Percentiles rank a stretch among this genome's conserved stretches.
phyloP scores from a whole-genome alignment of 1,140 invertebrate genomes.

The Nomia melanderi region DNA sequence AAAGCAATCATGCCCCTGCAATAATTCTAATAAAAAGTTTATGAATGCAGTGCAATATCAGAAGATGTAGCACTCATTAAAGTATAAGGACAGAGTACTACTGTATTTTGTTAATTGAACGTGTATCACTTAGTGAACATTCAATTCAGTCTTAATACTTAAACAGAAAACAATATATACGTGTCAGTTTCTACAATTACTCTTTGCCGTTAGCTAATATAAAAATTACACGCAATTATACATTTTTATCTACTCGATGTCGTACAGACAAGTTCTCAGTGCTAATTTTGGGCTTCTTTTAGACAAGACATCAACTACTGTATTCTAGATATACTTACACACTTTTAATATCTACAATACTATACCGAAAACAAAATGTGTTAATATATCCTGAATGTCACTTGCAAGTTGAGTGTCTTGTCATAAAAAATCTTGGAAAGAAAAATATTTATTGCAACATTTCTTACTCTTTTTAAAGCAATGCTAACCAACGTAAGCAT shows the following conservation, averaged over 20 bases:
- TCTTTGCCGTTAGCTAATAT: background rate
- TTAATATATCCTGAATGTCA: background rate
- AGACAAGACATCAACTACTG: background rate
- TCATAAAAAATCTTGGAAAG: background rate
- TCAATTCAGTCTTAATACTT: slow-evolving; percentile 53
- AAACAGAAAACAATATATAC: slow-evolving; percentile 21
- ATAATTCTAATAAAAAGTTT: too few relatives aligned
- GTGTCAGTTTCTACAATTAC: slow-evolving; percentile 7
- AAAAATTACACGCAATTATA: slow-evolving; percentile 14
- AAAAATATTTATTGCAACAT: background rate
- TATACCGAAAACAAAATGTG: background rate
- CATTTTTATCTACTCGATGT: background rate
- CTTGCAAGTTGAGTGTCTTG: background rate
- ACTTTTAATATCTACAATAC: background rate
- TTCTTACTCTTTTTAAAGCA: background rate
- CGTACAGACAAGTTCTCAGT: background rate
- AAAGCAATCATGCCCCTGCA: too few relatives aligned
- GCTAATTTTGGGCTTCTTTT: background rate
- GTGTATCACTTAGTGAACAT: background rate
- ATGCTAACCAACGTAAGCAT: background rate
- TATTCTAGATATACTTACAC: background rate
- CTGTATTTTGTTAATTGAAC: background rate
- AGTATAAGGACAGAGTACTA: too few relatives aligned
- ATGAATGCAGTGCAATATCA: too few relatives aligned
- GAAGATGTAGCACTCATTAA: too few relatives aligned